These are phyloP conservation scores for Pasiphila rectangulata DNA, from an alignment of 2,888 invertebrate species.

Conservation along the genomic window DNA sequence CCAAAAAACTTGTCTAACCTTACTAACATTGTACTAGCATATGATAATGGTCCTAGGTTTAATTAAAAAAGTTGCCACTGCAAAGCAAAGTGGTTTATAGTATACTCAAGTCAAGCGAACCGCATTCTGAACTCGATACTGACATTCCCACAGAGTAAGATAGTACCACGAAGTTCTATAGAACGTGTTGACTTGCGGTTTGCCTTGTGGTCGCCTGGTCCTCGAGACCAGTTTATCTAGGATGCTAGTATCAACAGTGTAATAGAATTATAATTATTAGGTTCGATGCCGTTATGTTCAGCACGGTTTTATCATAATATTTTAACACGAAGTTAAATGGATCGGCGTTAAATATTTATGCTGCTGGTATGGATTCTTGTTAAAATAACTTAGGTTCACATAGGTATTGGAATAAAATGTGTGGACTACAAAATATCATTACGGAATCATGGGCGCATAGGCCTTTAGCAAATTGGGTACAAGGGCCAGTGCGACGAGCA, in stretches of 20 bases:
- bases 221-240: constrained; percentile 30
- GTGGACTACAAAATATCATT: too few relatives aligned
- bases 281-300: constrained; percentile 12
- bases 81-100: not conserved
- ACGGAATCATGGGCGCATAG: too few relatives aligned
- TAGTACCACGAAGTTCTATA: constrained; percentile 36
- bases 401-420: too few relatives aligned
- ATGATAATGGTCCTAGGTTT: too few relatives aligned
- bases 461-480: too few relatives aligned
- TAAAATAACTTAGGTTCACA: too few relatives aligned
- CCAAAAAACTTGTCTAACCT: too few relatives aligned
- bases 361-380: not conserved
- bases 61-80: constrained; percentile 1
- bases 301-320: not conserved
- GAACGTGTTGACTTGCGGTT: constrained; percentile 49
- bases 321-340: not conserved
- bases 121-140: constrained; percentile 6
- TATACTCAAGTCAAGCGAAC: constrained; percentile 2
- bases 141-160: constrained; percentile 32
- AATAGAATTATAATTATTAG: constrained; percentile 17
- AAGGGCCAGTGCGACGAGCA: too few relatives aligned
- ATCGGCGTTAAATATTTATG: not conserved
- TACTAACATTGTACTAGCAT: too few relatives aligned
- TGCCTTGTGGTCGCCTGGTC: constrained; percentile 48
- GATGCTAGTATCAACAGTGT: constrained; percentile 16